Evolutionary conservation across 2,888 invertebrate genomes (phyloP), one percentile per base, ranked within the genome.

Genomic region (Philereme transversata): DNA sequence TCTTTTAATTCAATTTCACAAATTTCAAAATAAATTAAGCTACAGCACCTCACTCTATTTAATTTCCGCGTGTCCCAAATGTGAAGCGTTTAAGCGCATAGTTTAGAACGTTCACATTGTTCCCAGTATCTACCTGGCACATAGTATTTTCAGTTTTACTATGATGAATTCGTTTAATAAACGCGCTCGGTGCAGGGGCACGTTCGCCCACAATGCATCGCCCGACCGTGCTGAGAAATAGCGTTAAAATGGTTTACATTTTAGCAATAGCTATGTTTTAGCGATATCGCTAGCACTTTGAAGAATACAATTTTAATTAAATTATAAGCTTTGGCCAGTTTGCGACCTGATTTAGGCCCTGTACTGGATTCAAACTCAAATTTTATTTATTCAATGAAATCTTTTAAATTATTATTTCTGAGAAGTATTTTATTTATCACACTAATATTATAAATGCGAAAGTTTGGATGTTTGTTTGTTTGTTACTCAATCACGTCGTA

Each of bases 121-220:
- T 54, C 9, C 47, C n/a, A 10, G 10, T 45, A 22, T 54, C 35
- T 55, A 60, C 50, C 55, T 51, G 46, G 47, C 55, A 43, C 51
- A 60, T 60, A 55, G 47, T 58, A 62, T 63, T 60, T 63, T 36
- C 59, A 56, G 59, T 63, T 63, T 56, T 49, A 61, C 68, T 67
- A 69, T 85, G 84, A 84, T 83, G 76, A 78, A 85, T 83, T 79
- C 74, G 77, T 84, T 81, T 82, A 83, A 84, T 84, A 83, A 83
- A 73, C 72, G 76, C 64, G 60, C 54, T 61, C 60, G 61, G 63
- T 67, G 75, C 73, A 57, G 64, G 41, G 65, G 75, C 80, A 81
- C 76, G 79, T 72, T 65, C 71, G 57, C 60, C 69, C 62, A 66
- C 72, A 72, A 70, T 75, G 70, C 70, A 71, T 71, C 68, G 68